Evolutionary conservation across 2,113 vertebrate species (phyloP).

Genomic region (Corapipo altera): DNA sequence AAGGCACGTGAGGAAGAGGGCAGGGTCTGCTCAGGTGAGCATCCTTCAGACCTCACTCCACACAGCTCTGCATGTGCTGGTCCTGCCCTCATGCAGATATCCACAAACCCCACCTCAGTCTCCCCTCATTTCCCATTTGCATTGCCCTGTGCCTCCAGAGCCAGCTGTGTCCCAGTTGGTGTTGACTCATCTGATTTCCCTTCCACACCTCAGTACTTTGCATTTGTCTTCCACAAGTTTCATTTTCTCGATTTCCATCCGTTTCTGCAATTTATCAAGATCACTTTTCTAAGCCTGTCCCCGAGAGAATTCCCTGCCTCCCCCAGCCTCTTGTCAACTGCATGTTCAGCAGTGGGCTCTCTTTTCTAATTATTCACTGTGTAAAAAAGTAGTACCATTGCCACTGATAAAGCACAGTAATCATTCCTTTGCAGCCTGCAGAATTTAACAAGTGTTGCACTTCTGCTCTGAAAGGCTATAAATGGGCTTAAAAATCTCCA

Average conservation of each 20-base stretch:
- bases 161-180: not conserved
- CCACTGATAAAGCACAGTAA: not conserved
- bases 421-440: not conserved
- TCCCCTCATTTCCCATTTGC: not conserved
- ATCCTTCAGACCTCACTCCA: not conserved
- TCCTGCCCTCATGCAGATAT: fast-evolving
- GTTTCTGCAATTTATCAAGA: not conserved
- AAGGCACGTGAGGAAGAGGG: not conserved
- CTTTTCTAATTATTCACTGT: not conserved
- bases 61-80: fast-evolving
- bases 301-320: not conserved
- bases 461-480: not conserved
- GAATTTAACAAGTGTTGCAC: not conserved
- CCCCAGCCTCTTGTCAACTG: not conserved
- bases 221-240: not conserved
- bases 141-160: not conserved
- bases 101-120: not conserved
- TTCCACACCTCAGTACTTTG: not conserved
- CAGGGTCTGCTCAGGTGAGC: not conserved
- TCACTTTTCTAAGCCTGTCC: not conserved
- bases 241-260: not conserved
- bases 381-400: not conserved
- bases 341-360: not conserved
- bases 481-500: not conserved
- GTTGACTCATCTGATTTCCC: not conserved